These are phyloP conservation scores for Ceratina calcarata DNA, from an alignment of 1,140 invertebrate species.

Conservation along the genomic window DNA sequence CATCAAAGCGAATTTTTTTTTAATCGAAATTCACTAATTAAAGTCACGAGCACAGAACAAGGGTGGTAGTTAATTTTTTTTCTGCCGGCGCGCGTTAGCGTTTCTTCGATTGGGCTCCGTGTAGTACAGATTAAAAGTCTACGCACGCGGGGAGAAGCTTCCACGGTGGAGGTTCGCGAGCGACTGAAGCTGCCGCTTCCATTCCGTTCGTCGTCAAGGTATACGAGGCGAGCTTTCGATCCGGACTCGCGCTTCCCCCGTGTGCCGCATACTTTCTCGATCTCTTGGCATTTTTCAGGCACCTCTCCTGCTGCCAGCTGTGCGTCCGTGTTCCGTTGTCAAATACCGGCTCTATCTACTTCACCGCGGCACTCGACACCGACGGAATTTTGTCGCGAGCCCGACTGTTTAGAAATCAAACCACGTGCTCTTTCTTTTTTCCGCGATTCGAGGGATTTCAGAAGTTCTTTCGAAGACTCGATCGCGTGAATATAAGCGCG, in stretches of 20 bases:
- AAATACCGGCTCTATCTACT: background rate
- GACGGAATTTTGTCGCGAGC: background rate
- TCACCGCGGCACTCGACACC: background rate
- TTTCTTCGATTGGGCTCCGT: background rate
- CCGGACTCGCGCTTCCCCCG: constrained; percentile 53
- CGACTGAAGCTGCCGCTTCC: constrained; percentile 72
- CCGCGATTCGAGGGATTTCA: background rate
- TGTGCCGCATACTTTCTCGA: constrained; percentile 54
- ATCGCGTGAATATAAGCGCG: too few species aligned
- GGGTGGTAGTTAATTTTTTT: background rate
- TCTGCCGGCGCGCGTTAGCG: background rate
- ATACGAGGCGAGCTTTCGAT: constrained; percentile 61
- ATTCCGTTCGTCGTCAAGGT: constrained; percentile 60
- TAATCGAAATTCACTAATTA: background rate
- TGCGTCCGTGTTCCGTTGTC: constrained; percentile 28
- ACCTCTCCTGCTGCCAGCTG: constrained; percentile 12
- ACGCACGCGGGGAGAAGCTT: constrained; percentile 54
- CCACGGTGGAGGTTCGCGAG: constrained; percentile 70
- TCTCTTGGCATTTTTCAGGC: constrained; percentile 43
- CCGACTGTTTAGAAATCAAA: background rate
- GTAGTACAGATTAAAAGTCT: background rate
- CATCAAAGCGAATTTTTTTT: constrained; percentile 1
- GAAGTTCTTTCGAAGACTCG: background rate
- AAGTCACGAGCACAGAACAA: constrained; percentile 1
- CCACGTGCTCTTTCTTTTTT: background rate